Base-by-base conservation (phyloP, 2,888 invertebrate species). In the Thera britannica region DNA sequence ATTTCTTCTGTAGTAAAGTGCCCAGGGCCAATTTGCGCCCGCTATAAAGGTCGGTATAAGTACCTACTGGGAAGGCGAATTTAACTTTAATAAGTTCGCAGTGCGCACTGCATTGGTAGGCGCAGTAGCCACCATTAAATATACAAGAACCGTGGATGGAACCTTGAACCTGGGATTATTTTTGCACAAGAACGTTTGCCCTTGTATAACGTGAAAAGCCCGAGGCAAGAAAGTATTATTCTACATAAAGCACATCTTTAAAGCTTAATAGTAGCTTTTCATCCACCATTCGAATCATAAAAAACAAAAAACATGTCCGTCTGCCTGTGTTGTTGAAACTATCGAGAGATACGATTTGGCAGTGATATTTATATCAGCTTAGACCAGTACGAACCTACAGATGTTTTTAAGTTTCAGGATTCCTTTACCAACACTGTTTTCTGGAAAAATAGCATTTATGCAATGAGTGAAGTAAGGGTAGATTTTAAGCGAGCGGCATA, bases 1-100 rank as follows among this genome's bases (percentile, higher is more conserved):
- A 48, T 62, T 59, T 61, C 51, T 59, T 68, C 61, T 61, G 61
- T 58, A 68, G 52, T 54, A 59, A 65, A 65, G 60, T 55, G 68
- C 73, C 70, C 72, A 69, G 59, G 58, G 71, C 69, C 73, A 75
- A 73, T 75, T 75, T 72, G 55, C 70, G 71, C 72, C 67, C 71
- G 69, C 67, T 71, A 62, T 85, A 85, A 86, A 85, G 79, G 81
- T 79, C 76, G 72, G 72, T 77, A 78, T 83, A 77, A 81, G 79
- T 80, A 78, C 41, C 41, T 41, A 41, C 76, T 77, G 66, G 74
- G 71, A 78, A 74, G 68, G 70, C 79, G 83, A 86, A 89, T 90
- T 85, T 86, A 89, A 87, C 81, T 87, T 90, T 90, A 90, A 90
- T 90, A 87, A 86, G 85, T 84, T 87, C 87, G 87, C 85, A 86